Percentiles rank a stretch among this genome's conserved stretches.
phyloP scores from a whole-genome alignment of 1,140 invertebrate species.

The Magallana ariakensis region DNA sequence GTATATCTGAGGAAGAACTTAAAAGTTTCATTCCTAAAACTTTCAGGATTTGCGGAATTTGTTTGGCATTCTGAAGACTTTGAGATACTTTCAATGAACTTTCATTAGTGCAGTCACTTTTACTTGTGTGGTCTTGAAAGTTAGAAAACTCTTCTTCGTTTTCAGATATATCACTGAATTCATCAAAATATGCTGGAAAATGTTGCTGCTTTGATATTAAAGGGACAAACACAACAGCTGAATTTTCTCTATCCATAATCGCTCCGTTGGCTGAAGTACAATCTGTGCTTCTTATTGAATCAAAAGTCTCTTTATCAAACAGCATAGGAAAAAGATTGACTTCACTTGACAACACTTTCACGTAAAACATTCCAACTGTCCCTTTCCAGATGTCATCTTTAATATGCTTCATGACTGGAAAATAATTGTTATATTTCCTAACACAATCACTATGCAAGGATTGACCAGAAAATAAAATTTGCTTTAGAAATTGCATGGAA shows the following conservation, averaged over 20 bases:
- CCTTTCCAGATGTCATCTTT: conserved; percentile 5
- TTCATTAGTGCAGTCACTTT: too few species aligned
- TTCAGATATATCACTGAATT: background rate
- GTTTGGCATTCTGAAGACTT: background rate
- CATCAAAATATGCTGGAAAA: conserved; percentile 2
- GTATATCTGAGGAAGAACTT: background rate
- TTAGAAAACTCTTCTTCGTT: background rate
- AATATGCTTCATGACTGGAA: background rate
- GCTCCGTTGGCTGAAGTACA: background rate
- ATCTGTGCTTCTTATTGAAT: background rate
- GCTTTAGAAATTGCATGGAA: conserved; percentile 50
- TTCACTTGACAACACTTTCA: background rate
- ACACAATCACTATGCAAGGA: background rate
- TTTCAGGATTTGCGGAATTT: background rate
- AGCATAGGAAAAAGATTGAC: background rate
- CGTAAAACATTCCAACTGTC: background rate
- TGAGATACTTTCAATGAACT: too few species aligned
- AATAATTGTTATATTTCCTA: background rate
- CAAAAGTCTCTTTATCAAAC: background rate
- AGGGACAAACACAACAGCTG: background rate
- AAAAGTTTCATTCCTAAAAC: background rate
- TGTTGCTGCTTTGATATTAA: background rate
- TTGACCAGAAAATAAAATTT: background rate
- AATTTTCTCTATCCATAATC: background rate
- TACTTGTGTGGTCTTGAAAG: too few species aligned